These are phyloP conservation scores for Lateolabrax maculatus DNA, from an alignment of 2,797 vertebrate genomes.

Conservation along the genomic window DNA sequence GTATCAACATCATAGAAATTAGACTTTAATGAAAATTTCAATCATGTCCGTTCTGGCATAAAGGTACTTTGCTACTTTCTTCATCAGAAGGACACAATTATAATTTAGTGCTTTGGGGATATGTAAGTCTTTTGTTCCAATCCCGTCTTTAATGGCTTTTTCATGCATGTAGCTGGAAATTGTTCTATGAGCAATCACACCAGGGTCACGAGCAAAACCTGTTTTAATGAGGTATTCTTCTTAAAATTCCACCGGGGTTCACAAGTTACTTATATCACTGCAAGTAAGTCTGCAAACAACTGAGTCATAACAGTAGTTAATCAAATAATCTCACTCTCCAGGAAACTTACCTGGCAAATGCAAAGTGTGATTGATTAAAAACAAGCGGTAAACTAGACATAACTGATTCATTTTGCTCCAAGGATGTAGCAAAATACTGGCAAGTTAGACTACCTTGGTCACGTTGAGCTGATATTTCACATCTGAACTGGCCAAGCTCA, in stretches of 20 bases:
- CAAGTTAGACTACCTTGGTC: slow-evolving; percentile 14
- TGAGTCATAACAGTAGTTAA: slow-evolving; percentile 17
- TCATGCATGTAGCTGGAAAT: slow-evolving; percentile 47
- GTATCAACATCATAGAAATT: slow-evolving; percentile 27
- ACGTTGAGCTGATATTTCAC: slow-evolving; percentile 16
- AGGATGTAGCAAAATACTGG: not conserved
- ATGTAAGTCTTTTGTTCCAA: slow-evolving; percentile 57
- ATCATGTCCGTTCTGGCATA: slow-evolving; percentile 19
- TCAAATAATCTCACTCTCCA: slow-evolving; percentile 34
- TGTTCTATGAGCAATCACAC: slow-evolving; percentile 54
- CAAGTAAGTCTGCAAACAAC: slow-evolving; percentile 33
- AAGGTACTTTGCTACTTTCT: not conserved
- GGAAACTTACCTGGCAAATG: slow-evolving; percentile 19
- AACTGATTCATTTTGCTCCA: slow-evolving; percentile 15
- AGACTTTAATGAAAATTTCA: slow-evolving; percentile 42
- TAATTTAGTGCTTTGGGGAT: slow-evolving; percentile 52
- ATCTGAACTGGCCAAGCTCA: slow-evolving; percentile 14
- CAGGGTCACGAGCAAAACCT: slow-evolving; percentile 54
- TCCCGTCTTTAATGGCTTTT: slow-evolving; percentile 56
- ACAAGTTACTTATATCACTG: slow-evolving; percentile 31
- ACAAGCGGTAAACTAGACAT: slow-evolving; percentile 12
- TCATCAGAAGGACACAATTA: slow-evolving; percentile 61
- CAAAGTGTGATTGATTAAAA: slow-evolving; percentile 30
- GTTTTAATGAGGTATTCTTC: slow-evolving; percentile 68
- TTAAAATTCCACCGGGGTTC: slow-evolving; percentile 45